Evolutionary conservation across 2,888 invertebrate species (phyloP).

Genomic region (Drosophila neotestacea): DNA sequence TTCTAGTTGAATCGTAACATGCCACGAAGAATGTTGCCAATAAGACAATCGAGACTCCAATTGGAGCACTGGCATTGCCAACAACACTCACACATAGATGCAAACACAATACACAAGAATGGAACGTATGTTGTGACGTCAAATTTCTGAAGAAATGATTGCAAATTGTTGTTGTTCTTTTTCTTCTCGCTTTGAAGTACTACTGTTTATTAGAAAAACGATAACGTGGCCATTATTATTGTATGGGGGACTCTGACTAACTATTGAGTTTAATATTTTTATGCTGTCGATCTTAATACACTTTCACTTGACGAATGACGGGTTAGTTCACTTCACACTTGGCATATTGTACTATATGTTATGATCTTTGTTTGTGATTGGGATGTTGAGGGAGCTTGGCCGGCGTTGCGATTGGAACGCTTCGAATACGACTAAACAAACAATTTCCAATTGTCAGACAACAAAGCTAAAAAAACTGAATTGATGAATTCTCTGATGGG

Average conservation of each 20-base stretch:
- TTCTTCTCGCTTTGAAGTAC: slow-evolving; percentile 5
- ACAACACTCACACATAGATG: slow-evolving; percentile 13
- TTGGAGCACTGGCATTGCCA: slow-evolving; percentile 48
- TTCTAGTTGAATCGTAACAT: slow-evolving; percentile 12
- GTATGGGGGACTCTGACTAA: not conserved
- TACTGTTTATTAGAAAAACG: slow-evolving; percentile 38
- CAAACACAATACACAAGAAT: slow-evolving; percentile 9
- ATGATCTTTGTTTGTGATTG: slow-evolving; percentile 15
- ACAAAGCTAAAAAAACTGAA: slow-evolving; percentile 46
- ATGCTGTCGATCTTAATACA: slow-evolving; percentile 33
- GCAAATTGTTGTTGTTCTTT: slow-evolving; percentile 8
- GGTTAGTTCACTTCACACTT: slow-evolving; percentile 21
- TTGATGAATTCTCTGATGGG: slow-evolving; percentile 48
- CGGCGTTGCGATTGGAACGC: slow-evolving; percentile 57
- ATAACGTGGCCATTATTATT: slow-evolving; percentile 59
- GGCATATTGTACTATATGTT: slow-evolving; percentile 11
- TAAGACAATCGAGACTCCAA: slow-evolving; percentile 45
- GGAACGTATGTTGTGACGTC: slow-evolving; percentile 30
- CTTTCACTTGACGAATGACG: slow-evolving; percentile 43
- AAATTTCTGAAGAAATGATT: slow-evolving; percentile 36
- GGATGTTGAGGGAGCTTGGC: slow-evolving; percentile 19
- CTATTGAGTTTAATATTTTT: slow-evolving; percentile 8
- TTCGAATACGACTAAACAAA: slow-evolving; percentile 65
- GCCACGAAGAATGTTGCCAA: slow-evolving; percentile 54
- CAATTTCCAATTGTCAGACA: slow-evolving; percentile 43